Evolutionary conservation across 2,113 vertebrate species (phyloP), one percentile per base, ranked within the genome.

Genomic region (Sturnira hondurensis): DNA sequence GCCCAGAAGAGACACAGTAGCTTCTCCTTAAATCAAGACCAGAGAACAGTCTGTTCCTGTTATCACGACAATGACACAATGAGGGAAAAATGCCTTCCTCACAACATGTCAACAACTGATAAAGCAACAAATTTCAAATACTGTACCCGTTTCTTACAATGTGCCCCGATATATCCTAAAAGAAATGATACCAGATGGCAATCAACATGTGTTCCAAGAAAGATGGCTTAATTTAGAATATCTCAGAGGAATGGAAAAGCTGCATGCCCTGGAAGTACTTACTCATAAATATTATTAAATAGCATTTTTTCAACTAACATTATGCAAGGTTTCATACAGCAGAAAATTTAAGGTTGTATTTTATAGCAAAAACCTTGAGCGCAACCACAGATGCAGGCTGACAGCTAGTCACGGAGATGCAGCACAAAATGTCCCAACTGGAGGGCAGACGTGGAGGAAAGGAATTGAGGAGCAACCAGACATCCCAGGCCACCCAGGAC

Each of bases 211-310:
- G 43, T 70, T 81, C 67, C 74, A 86, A 87, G 47, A 81, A 70
- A 90, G 50, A 92, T 12, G 20, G 33, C 33, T 86, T 70, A 61
- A 71, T 90, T 92, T 73, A 92, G 54, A 63, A 56, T 89, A 92
- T 76, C 58, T 41, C 63, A 65, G n/a, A 88, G n/a, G 33, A 65
- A 78, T 33, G 61, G 68, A 82, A 92, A 92, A 71, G 50, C 41
- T 58, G 19, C 45, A 28, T 41, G 16, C 38, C 28, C 17, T 56
- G 10, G 7, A 14, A 86, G 17, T 71, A 54, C 56, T 50, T 67
- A n/a, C 86, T 89, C 50, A 90, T 63, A 74, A 96, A 86, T 86
- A 89, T 47, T 86, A 92, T 82, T 77, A 94, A 65, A 82, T 41
- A 86, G 43, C 33, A 92, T 91, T 95, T 95, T 95, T 28, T 81